Evolutionary conservation across 1,140 invertebrate genomes (phyloP).

Genomic region (Musca domestica): DNA sequence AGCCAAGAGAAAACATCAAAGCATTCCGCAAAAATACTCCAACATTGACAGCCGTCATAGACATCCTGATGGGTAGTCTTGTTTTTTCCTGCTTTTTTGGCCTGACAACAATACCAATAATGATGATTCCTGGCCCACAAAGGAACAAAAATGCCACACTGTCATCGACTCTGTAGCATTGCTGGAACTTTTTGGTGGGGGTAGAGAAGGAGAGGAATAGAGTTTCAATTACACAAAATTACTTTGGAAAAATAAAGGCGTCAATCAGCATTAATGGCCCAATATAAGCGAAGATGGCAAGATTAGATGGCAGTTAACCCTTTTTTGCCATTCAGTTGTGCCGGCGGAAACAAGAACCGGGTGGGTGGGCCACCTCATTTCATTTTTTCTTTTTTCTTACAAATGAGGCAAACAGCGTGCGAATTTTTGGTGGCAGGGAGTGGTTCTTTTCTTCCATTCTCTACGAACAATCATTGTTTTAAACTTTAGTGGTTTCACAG

Average conservation of each 20-base stretch:
- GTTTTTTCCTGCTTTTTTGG: background rate
- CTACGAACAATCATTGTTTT: background rate
- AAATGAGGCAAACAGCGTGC: too few relatives aligned
- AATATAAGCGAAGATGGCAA: too few relatives aligned
- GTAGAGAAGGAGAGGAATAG: background rate
- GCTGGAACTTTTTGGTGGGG: background rate
- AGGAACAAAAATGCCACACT: background rate
- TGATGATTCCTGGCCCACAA: too few relatives aligned
- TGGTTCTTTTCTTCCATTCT: background rate
- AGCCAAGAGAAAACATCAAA: background rate
- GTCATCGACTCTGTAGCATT: background rate
- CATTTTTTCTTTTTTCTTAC: too few relatives aligned
- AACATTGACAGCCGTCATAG: background rate
- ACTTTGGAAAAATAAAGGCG: constrained; percentile 8
- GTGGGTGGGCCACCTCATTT: too few relatives aligned
- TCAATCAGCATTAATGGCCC: constrained; percentile 16
- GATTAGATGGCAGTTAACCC: too few relatives aligned
- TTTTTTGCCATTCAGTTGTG: too few relatives aligned
- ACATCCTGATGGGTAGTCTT: background rate
- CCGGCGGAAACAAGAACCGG: too few relatives aligned
- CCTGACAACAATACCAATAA: background rate
- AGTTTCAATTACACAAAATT: constrained; percentile 23
- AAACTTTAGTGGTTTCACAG: constrained; percentile 20
- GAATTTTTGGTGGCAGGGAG: constrained; percentile 1
- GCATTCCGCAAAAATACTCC: background rate